Conservation (phyloP, 2,797 vertebrate genomes). For the Australoheros facetus region DNA sequence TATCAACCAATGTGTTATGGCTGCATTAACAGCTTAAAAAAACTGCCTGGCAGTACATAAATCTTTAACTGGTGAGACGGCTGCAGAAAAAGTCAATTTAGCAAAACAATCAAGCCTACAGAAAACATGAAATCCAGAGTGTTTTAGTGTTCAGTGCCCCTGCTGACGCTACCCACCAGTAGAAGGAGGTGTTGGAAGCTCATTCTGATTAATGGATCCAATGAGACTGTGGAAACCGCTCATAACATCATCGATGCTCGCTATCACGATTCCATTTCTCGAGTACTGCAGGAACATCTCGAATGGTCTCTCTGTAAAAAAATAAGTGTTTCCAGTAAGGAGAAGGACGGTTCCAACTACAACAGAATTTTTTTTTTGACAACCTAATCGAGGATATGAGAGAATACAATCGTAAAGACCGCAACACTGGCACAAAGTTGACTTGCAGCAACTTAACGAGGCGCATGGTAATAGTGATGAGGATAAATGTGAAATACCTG, state of each 20-base stretch:
- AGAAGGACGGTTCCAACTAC: background rate
- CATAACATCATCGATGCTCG: constrained; percentile 91
- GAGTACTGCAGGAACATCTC: constrained; percentile 83
- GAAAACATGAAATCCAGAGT: background rate
- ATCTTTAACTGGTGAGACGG: constrained; percentile 5
- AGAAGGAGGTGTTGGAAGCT: constrained; percentile 78
- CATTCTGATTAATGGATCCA: constrained; percentile 84
- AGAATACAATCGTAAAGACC: too few relatives aligned
- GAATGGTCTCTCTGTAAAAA: constrained; percentile 76
- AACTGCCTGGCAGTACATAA: background rate
- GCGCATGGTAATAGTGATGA: background rate
- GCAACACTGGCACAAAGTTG: background rate
- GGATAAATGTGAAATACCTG: constrained; percentile 81
- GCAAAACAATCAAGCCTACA: constrained; percentile 11
- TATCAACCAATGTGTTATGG: constrained; percentile 17
- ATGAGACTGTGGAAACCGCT: constrained; percentile 89
- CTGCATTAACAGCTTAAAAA: constrained; percentile 9
- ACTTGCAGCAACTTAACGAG: too few relatives aligned
- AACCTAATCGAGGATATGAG: background rate
- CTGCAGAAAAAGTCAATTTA: constrained; percentile 21
- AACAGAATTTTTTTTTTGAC: background rate
- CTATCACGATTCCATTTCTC: constrained; percentile 91
- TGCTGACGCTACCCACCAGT: constrained; percentile 69
- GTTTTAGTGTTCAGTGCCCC: background rate
- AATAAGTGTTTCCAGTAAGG: background rate